These are phyloP conservation scores for Linhomoeus sp. DNA, from an alignment of 2,888 invertebrate species.

Conservation along the genomic window DNA sequence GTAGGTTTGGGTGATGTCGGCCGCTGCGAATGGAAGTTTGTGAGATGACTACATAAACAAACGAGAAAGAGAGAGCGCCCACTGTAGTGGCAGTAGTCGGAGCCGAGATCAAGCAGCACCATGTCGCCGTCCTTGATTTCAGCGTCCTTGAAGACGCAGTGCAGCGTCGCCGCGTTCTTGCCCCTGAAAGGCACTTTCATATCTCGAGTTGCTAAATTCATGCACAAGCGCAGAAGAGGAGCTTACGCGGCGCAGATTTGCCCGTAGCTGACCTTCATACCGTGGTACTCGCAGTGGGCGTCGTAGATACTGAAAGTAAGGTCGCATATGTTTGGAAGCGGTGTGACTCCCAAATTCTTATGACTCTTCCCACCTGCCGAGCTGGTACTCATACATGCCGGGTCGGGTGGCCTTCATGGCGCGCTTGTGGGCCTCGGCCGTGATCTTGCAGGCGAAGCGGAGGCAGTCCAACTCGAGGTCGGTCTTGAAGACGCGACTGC, in stretches of 20 bases:
- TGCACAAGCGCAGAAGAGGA: too few species aligned
- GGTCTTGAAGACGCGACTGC: slow-evolving; percentile 34
- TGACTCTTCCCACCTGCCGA: slow-evolving; percentile 30
- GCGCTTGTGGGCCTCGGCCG: slow-evolving; percentile 80
- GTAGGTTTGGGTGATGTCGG: slow-evolving; percentile 89
- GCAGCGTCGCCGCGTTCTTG: slow-evolving; percentile 61
- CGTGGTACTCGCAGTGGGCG: too few species aligned
- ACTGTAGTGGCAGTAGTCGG: slow-evolving; percentile 68
- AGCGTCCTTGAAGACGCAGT: slow-evolving; percentile 35
- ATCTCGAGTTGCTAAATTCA: too few species aligned
- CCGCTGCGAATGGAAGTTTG: too few species aligned
- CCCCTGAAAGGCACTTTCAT: too few species aligned
- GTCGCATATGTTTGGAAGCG: too few species aligned
- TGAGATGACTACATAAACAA: too few species aligned
- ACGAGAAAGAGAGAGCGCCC: too few species aligned
- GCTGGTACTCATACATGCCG: slow-evolving; percentile 38
- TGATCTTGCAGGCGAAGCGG: slow-evolving; percentile 63
- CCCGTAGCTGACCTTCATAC: too few species aligned
- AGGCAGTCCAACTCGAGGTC: slow-evolving; percentile 63
- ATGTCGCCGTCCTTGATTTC: slow-evolving; percentile 60
- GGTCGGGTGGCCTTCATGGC: slow-evolving; percentile 57
- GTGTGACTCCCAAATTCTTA: not conserved
- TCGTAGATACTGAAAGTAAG: too few species aligned
- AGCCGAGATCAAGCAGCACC: slow-evolving; percentile 94
- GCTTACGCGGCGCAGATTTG: too few species aligned